These are phyloP conservation scores for Uropetala carovei DNA, from an alignment of 2,888 invertebrate genomes.

Conservation along the genomic window DNA sequence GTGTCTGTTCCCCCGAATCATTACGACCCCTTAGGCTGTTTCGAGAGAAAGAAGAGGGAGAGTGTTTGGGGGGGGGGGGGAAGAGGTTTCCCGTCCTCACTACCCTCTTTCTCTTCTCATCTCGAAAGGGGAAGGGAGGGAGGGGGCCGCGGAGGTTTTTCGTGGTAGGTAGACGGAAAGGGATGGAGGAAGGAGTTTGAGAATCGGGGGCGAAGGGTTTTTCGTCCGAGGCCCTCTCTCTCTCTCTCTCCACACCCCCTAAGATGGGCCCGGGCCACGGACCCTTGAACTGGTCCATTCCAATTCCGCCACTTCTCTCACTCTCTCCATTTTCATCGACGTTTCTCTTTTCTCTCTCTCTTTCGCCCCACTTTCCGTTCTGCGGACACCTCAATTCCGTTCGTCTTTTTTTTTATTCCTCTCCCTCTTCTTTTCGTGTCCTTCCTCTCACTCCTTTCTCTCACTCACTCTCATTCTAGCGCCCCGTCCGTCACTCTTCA, in stretches of 20 bases:
- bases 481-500: neutral
- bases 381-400: neutral
- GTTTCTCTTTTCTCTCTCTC: neutral
- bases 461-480: neutral
- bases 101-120: slow-evolving; percentile 13
- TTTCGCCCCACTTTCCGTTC: slow-evolving; percentile 1
- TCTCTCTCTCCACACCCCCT: neutral
- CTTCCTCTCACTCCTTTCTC: neutral
- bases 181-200: neutral
- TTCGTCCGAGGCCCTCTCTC: slow-evolving; percentile 3
- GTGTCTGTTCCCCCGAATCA: slow-evolving; percentile 48
- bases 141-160: neutral
- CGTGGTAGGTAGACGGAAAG: neutral
- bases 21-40: slow-evolving; percentile 49
- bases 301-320: slow-evolving; percentile 44
- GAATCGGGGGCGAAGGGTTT: slow-evolving; percentile 1
- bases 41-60: neutral
- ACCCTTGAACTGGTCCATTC: neutral
- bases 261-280: neutral
- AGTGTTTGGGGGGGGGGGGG: neutral
- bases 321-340: slow-evolving; percentile 44
- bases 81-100: neutral
- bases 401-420: neutral
- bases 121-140: neutral
- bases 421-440: neutral